Conservation (phyloP, 2,888 invertebrate species). For the Stomorhina lunata region DNA sequence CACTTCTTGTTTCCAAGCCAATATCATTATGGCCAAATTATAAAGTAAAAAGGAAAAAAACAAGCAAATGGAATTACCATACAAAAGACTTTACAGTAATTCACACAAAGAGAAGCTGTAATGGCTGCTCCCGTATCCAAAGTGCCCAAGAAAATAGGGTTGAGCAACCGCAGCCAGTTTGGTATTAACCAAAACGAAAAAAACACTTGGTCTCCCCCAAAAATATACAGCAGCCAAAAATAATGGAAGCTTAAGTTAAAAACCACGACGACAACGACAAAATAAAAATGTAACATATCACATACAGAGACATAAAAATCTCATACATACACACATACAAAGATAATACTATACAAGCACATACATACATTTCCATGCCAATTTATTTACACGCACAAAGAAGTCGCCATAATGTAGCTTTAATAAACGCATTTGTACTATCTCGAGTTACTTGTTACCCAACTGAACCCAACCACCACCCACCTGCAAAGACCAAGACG, state of each 20-base stretch:
- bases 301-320: neutral
- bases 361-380: neutral
- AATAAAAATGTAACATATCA: slow-evolving; percentile 26
- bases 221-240: slow-evolving; percentile 11
- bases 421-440: neutral
- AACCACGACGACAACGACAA: slow-evolving; percentile 30
- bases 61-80: slow-evolving; percentile 44
- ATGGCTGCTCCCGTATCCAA: slow-evolving; percentile 34
- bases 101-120: neutral
- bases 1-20: slow-evolving; percentile 35
- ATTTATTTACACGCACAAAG: neutral
- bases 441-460: neutral
- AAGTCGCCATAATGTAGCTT: neutral
- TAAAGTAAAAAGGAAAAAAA: neutral
- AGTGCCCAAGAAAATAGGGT: slow-evolving; percentile 35
- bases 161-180: slow-evolving; percentile 67
- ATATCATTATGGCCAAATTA: slow-evolving; percentile 50
- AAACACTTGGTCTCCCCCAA: neutral
- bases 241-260: slow-evolving; percentile 50
- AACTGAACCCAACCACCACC: slow-evolving; percentile 7
- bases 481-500: slow-evolving; percentile 30
- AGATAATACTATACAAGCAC: neutral
- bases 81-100: neutral
- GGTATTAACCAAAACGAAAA: slow-evolving; percentile 14
- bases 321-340: neutral